Base-by-base conservation (phyloP, 2,888 invertebrate species). In the Drosophila suboccidentalis region DNA sequence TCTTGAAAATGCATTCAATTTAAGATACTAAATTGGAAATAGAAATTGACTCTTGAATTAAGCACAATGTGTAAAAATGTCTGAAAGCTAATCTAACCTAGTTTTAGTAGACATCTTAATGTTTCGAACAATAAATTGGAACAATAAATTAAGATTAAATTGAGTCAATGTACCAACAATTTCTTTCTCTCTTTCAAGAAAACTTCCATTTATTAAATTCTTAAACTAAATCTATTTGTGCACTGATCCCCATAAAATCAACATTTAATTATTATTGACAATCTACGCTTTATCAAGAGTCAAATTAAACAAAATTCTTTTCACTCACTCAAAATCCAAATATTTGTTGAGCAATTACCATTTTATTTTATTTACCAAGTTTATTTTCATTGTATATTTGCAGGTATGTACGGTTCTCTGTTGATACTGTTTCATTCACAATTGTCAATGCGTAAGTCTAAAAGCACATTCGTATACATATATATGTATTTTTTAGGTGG, bases 281-380 rank as follows among this genome's bases (percentile, higher is more conserved):
- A n/a, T 34, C 11, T 50, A 4, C 9, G 8, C 29, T 15, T 26
- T 5, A 44, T 65, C 55, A 61, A 32, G 32, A 26, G 32, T 65
- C 60, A 63, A 67, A 77, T 74, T 74, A 44, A 36, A 51, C 26
- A 26, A 50, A n/a, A 38, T 17, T 2, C 47, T 34, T 50, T 64
- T 62, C 26, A 38, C 13, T 36, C 34, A 17, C 6, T 43, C 11
- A 11, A 32, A 54, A 54, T 38, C n/a, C 47, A 73, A 78, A 87
- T 72, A 72, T 81, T 79, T 74, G 44, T 38, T 22, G 0, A 81
- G 50, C 67, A 75, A 79, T 81, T 76, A 76, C 34, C 36, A 66
- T 69, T 68, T 65, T 87, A 80, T 79, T 87, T 77, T 87, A 80
- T 79, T 87, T 79, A 78, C 60, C 55, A 58, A 71, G 22, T 66